Conservation (phyloP, 1,140 invertebrate genomes). For the Phymorhynchus buccinoides region DNA sequence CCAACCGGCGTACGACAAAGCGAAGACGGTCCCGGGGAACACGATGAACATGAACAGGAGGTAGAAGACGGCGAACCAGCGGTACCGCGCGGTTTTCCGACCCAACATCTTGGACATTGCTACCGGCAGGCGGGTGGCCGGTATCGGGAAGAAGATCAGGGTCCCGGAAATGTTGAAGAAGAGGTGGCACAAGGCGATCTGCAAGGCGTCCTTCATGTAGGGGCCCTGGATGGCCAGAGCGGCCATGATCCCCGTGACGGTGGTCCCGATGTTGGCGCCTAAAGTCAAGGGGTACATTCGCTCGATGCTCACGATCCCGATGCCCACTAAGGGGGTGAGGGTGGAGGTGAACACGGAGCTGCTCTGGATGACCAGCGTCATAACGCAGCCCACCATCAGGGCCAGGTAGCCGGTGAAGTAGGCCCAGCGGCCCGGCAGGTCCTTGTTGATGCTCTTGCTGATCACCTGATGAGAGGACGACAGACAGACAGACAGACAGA, state of each 20-base stretch:
- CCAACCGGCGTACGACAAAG: constrained; percentile 70
- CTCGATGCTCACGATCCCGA: constrained; percentile 78
- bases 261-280: constrained; percentile 80
- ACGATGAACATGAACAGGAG: constrained; percentile 77
- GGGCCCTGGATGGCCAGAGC: constrained; percentile 73
- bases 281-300: constrained; percentile 79
- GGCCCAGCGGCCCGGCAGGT: constrained; percentile 74
- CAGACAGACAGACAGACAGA: background rate
- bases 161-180: constrained; percentile 73
- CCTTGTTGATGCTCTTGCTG: constrained; percentile 75
- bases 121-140: constrained; percentile 76
- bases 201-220: constrained; percentile 71
- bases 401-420: constrained; percentile 76
- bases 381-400: constrained; percentile 75
- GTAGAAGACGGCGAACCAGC: constrained; percentile 78
- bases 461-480: constrained; percentile 65
- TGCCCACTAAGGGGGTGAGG: constrained; percentile 79
- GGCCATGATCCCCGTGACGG: constrained; percentile 77
- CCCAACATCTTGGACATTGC: constrained; percentile 76
- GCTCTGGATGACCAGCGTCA: constrained; percentile 80
- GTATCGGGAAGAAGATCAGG: constrained; percentile 79
- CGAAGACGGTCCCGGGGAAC: constrained; percentile 74
- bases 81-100: constrained; percentile 75
- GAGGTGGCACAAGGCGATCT: constrained; percentile 77
- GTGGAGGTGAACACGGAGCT: constrained; percentile 80